Evolutionary conservation across 2,113 vertebrate species (phyloP).

Genomic region (Perca schrenkii): DNA sequence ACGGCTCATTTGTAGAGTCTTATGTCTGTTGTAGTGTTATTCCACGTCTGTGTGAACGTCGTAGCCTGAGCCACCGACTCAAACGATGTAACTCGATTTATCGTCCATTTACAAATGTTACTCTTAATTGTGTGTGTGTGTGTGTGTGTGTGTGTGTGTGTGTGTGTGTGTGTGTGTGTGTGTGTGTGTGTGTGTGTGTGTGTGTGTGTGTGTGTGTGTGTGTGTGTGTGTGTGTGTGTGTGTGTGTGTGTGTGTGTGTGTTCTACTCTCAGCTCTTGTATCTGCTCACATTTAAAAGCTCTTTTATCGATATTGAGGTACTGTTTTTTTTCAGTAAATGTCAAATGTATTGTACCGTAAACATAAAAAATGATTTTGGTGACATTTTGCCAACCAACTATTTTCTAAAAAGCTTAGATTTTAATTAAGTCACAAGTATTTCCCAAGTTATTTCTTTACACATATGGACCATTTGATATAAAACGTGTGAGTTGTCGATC

Average conservation of each 20-base stretch:
- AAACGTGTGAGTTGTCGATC: background rate
- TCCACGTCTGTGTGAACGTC: slow-evolving; percentile 38
- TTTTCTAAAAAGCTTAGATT: background rate
- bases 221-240: slow-evolving; percentile 41
- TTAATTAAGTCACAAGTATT: background rate
- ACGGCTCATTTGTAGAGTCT: slow-evolving; percentile 31
- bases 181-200: slow-evolving; percentile 19
- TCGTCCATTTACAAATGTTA: slow-evolving; percentile 45
- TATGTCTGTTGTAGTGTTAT: slow-evolving; percentile 42
- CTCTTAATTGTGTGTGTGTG: slow-evolving; percentile 29
- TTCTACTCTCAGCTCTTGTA: slow-evolving; percentile 44
- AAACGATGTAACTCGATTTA: slow-evolving; percentile 26
- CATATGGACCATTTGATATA: slow-evolving; percentile 6
- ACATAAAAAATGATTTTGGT: slow-evolving; percentile 21
- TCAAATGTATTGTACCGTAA: slow-evolving; percentile 52
- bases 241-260: slow-evolving; percentile 29
- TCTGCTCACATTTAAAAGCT: slow-evolving; percentile 49
- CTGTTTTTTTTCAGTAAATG: slow-evolving; percentile 50
- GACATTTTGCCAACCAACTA: slow-evolving; percentile 4
- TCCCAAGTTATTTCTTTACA: slow-evolving; percentile 15
- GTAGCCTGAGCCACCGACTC: slow-evolving; percentile 39
- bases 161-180: slow-evolving; percentile 41
- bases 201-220: slow-evolving; percentile 43
- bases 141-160: slow-evolving; percentile 43
- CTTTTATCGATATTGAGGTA: slow-evolving; percentile 46